These are phyloP conservation scores for Prorops nasuta DNA, from an alignment of 1,140 invertebrate genomes.

Conservation along the genomic window DNA sequence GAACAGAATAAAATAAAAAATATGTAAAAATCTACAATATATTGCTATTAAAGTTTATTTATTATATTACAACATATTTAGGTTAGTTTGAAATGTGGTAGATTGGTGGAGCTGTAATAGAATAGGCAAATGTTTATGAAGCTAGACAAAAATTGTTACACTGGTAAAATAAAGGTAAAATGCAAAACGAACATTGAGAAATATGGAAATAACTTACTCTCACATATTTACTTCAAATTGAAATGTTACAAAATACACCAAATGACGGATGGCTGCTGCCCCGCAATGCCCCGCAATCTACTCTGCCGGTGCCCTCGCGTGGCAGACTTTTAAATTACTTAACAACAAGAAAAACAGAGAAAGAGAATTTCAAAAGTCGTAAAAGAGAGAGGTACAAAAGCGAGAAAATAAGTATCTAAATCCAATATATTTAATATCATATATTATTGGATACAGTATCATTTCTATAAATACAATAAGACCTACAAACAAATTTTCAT, in stretches of 20 bases:
- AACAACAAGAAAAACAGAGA: slow-evolving; percentile 4
- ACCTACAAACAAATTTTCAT: too few relatives aligned
- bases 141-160: not conserved
- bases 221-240: slow-evolving; percentile 37
- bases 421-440: not conserved
- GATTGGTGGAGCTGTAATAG: too few relatives aligned
- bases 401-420: not conserved
- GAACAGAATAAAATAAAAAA: too few relatives aligned
- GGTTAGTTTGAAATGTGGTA: too few relatives aligned
- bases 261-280: slow-evolving; percentile 25
- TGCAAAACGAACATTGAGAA: too few relatives aligned
- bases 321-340: slow-evolving; percentile 17
- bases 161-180: too few relatives aligned
- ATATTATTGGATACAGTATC: too few relatives aligned
- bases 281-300: too few relatives aligned
- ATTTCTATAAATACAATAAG: too few relatives aligned
- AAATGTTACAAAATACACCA: slow-evolving; percentile 30
- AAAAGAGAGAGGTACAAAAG: not conserved
- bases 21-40: too few relatives aligned
- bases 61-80: too few relatives aligned
- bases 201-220: slow-evolving; percentile 35
- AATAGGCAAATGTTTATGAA: not conserved
- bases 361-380: not conserved
- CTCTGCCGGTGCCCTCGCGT: slow-evolving; percentile 17
- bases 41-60: too few relatives aligned